Evolutionary conservation across 2,888 invertebrate genomes (phyloP).

Genomic region (Kryphioiulus occultus): DNA sequence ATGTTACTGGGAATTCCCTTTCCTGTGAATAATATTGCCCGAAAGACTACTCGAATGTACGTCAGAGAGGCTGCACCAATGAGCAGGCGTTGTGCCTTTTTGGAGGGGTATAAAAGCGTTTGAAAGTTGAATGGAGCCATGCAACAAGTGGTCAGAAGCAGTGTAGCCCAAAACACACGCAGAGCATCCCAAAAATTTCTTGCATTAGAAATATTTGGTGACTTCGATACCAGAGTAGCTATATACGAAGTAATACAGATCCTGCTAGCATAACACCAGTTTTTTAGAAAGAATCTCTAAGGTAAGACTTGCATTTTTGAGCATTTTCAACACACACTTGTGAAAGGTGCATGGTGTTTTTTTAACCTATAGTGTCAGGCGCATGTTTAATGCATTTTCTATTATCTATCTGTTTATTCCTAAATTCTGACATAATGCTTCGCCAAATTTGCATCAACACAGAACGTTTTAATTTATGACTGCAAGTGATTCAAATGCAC

Average conservation of each 20-base stretch:
- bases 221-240: not conserved
- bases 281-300: not conserved
- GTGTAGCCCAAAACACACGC: not conserved
- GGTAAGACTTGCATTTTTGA: not conserved
- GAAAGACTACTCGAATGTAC: not conserved
- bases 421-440: too few relatives aligned
- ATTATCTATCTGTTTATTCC: too few relatives aligned
- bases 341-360: too few relatives aligned
- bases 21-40: not conserved
- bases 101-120: not conserved
- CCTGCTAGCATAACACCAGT: not conserved
- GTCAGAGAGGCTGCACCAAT: not conserved
- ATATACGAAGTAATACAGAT: not conserved
- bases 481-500: too few relatives aligned
- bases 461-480: too few relatives aligned
- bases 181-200: not conserved
- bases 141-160: slow-evolving; percentile 17
- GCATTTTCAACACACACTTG: not conserved
- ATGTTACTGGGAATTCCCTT: not conserved
- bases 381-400: too few relatives aligned
- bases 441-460: too few relatives aligned
- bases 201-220: not conserved
- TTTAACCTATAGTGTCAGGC: too few relatives aligned
- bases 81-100: not conserved
- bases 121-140: not conserved